Conservation (phyloP, 2,113 vertebrate species). For the Nothobranchius kuhntae region DNA sequence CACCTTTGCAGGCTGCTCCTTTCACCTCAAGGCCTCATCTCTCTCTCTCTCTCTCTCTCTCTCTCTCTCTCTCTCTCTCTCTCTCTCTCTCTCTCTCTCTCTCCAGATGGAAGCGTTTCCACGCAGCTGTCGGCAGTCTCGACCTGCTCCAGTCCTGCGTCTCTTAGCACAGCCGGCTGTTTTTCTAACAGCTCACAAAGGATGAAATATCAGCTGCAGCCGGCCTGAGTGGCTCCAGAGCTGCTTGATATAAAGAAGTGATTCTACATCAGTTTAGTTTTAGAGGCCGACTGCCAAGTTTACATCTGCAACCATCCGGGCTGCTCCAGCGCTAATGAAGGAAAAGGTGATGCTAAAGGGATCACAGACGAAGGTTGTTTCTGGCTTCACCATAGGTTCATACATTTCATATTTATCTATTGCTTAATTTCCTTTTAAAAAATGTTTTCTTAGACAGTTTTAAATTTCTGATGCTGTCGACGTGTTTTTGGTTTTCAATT, state of each 20-base stretch:
- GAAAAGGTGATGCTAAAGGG: constrained; percentile 1
- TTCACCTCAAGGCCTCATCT: constrained; percentile 47
- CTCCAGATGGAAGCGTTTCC: constrained; percentile 50
- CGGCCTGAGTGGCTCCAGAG: not conserved
- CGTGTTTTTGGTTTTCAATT: too few relatives aligned
- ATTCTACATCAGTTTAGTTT: constrained; percentile 22
- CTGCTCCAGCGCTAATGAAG: too few relatives aligned
- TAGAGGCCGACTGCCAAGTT: constrained; percentile 3
- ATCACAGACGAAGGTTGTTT: not conserved
- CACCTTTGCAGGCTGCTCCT: constrained; percentile 40
- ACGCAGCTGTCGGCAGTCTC: constrained; percentile 36
- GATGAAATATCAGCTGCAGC: constrained; percentile 50
- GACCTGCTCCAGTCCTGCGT: constrained; percentile 48
- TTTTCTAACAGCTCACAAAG: constrained; percentile 51
- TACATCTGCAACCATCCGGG: not conserved
- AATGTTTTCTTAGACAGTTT: too few relatives aligned
- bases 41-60: not conserved
- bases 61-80: too few relatives aligned
- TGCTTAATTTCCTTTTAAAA: too few relatives aligned
- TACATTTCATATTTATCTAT: too few relatives aligned
- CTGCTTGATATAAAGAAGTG: constrained; percentile 46
- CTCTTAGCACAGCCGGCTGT: constrained; percentile 40
- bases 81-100: too few relatives aligned
- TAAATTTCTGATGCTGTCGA: too few relatives aligned
- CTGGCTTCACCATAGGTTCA: not conserved